These are phyloP conservation scores for Notolabrus celidotus DNA, from an alignment of 2,797 vertebrate genomes.

Conservation along the genomic window DNA sequence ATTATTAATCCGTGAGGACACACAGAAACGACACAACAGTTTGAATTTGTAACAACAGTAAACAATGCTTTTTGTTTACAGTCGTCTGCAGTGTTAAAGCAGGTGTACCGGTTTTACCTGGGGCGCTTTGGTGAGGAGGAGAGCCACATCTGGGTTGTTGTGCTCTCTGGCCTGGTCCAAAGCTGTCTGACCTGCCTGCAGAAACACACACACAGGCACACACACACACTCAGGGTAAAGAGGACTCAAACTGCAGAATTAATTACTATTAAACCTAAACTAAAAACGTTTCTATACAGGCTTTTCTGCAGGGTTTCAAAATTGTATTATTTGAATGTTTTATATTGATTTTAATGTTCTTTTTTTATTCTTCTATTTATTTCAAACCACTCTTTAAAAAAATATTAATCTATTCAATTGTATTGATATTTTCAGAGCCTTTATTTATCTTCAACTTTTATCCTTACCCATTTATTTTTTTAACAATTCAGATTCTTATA, in stretches of 20 bases:
- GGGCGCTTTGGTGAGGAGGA: slow-evolving; percentile 94
- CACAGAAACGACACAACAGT: background rate
- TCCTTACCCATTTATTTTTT: too few species aligned
- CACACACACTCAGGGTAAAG: background rate
- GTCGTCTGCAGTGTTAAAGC: background rate
- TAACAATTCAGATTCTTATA: too few species aligned
- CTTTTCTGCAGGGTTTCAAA: too few species aligned
- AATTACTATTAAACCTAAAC: too few species aligned
- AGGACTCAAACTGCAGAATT: background rate
- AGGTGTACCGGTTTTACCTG: slow-evolving; percentile 83
- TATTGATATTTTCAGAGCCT: too few species aligned
- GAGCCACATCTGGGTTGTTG: slow-evolving; percentile 93
- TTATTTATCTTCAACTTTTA: too few species aligned
- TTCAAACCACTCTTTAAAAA: too few species aligned
- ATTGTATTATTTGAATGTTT: too few species aligned
- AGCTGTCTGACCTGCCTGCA: slow-evolving; percentile 91
- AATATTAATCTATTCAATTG: too few species aligned
- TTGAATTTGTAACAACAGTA: background rate
- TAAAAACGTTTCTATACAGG: too few species aligned
- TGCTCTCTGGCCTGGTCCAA: slow-evolving; percentile 93
- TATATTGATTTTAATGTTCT: too few species aligned
- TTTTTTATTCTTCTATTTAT: too few species aligned
- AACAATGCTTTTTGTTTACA: background rate
- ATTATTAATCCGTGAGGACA: background rate
- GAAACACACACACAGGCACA: slow-evolving; percentile 32